Evolutionary conservation across 2,888 invertebrate species (phyloP).

Genomic region (Exocentrus adspersus): DNA sequence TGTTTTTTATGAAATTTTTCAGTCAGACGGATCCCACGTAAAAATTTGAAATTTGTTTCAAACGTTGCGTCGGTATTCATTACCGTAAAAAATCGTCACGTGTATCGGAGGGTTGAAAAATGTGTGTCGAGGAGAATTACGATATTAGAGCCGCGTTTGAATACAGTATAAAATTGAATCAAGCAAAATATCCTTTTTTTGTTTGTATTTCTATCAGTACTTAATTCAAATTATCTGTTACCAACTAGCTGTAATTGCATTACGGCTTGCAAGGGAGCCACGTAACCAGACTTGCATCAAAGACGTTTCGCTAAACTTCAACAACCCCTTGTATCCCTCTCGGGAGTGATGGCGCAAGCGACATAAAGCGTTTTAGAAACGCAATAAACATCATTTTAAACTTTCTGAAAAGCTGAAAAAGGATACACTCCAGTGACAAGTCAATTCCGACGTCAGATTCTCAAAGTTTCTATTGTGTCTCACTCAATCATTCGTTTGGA

Average conservation of each 20-base stretch:
- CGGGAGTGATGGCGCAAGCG: background rate
- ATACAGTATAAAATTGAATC: too few species aligned
- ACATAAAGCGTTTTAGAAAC: background rate
- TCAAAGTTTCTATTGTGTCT: constrained; percentile 3
- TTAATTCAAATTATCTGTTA: background rate
- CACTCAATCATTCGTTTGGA: constrained; percentile 3
- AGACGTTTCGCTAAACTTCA: background rate
- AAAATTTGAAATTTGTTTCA: too few species aligned
- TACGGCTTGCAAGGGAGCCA: too few species aligned
- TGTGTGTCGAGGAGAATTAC: too few species aligned
- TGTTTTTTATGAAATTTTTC: constrained; percentile 10
- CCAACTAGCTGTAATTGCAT: background rate
- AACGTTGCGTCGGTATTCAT: too few species aligned
- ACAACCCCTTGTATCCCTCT: background rate
- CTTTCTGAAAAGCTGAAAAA: constrained; percentile 7
- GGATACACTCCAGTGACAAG: constrained; percentile 5
- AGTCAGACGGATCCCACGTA: background rate
- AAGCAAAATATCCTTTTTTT: too few species aligned
- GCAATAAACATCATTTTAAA: constrained; percentile 11
- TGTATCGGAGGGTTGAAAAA: too few species aligned
- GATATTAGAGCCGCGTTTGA: too few species aligned
- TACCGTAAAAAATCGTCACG: too few species aligned
- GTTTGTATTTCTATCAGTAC: too few species aligned
- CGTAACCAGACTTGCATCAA: background rate
- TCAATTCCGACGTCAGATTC: background rate